phyloP scores from a whole-genome alignment of 2,113 vertebrate genomes.

The Microcebus lehilahytsara region DNA sequence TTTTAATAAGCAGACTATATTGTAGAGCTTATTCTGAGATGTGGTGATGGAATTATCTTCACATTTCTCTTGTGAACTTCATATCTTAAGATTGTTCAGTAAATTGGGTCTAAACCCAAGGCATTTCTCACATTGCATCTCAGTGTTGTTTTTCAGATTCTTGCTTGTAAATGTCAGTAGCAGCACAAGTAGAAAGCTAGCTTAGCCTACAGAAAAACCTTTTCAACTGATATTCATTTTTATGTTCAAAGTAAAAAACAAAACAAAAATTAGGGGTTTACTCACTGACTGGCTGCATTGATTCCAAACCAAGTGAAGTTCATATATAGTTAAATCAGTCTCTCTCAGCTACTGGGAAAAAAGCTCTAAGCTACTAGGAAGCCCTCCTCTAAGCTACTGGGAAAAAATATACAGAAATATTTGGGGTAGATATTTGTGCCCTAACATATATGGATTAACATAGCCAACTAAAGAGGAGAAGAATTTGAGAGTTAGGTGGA shows the following conservation, averaged over 20 bases:
- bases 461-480: not conserved
- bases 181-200: not conserved
- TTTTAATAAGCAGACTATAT: not conserved
- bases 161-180: conserved; percentile 14
- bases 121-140: conserved; percentile 32
- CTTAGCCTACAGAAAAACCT: conserved; percentile 34
- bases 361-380: not conserved
- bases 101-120: conserved; percentile 54
- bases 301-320: conserved; percentile 38
- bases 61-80: not conserved
- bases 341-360: not conserved
- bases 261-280: not conserved
- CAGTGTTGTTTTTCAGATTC: conserved; percentile 27
- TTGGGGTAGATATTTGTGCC: not conserved
- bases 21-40: not conserved
- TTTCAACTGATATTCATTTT: conserved; percentile 51
- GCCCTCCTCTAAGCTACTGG: not conserved
- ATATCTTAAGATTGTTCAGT: not conserved
- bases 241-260: not conserved
- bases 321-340: not conserved
- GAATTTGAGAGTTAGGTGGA: not conserved
- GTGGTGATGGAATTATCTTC: not conserved
- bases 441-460: not conserved
- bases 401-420: not conserved
- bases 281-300: not conserved